Conservation (phyloP, 2,797 vertebrate genomes). For the Spheniscus humboldti region DNA sequence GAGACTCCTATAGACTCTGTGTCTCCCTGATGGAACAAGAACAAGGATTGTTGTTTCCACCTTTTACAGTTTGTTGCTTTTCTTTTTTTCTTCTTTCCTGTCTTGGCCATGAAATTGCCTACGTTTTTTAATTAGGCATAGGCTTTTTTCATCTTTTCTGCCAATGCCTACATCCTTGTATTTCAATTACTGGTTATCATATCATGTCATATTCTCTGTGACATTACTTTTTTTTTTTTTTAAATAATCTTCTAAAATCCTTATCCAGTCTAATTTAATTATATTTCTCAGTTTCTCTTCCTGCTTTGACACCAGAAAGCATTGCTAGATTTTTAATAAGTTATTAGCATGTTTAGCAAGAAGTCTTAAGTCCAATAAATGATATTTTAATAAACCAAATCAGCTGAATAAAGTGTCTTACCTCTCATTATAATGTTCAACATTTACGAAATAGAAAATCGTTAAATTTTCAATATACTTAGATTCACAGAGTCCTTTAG, state of each 20-base stretch:
- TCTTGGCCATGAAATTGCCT: neutral
- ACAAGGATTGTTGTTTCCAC: neutral
- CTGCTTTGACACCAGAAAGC: neutral
- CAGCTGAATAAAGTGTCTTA: neutral
- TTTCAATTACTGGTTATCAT: neutral
- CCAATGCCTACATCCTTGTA: neutral
- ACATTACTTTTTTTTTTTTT: neutral
- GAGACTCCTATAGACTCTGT: neutral
- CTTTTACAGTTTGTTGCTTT: fast-evolving
- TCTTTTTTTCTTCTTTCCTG: neutral
- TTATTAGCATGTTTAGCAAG: neutral
- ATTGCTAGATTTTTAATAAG: neutral
- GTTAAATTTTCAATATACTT: neutral
- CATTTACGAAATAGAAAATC: neutral
- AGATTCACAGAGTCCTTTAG: neutral
- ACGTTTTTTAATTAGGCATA: neutral
- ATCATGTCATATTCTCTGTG: neutral
- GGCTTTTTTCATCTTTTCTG: neutral
- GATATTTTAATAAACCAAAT: neutral
- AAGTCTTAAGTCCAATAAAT: neutral
- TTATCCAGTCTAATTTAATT: neutral
- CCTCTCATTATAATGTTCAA: neutral
- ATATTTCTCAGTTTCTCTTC: neutral
- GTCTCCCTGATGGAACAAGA: neutral
- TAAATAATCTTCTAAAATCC: neutral